Evolutionary conservation across 2,888 invertebrate genomes (phyloP).

Genomic region (Chromoteleia sp.): DNA sequence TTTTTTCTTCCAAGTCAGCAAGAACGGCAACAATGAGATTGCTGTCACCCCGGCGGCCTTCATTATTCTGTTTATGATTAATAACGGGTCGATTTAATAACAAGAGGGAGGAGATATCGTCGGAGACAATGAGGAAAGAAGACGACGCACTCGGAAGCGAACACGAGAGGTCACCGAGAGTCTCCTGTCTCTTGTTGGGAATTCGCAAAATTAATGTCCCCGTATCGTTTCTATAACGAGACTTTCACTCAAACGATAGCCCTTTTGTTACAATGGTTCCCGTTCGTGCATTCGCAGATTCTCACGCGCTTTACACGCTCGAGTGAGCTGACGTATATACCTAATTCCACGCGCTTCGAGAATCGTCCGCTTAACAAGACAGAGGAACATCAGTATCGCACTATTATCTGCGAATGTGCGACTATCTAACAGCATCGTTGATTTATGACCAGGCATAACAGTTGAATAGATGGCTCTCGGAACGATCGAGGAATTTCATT

Average conservation of each 20-base stretch:
- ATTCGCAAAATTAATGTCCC: conserved; percentile 72
- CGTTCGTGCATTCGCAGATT: conserved; percentile 49
- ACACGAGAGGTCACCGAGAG: conserved; percentile 31
- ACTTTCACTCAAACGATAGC: conserved; percentile 75
- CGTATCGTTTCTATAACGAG: conserved; percentile 75
- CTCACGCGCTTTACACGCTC: conserved; percentile 61
- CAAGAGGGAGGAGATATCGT: conserved; percentile 39
- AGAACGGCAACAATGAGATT: conserved; percentile 50
- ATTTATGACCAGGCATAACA: conserved; percentile 38
- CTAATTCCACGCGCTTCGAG: conserved; percentile 44
- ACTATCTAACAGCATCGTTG: conserved; percentile 44
- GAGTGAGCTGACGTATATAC: conserved; percentile 48
- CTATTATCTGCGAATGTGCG: conserved; percentile 53
- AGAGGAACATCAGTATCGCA: conserved; percentile 48
- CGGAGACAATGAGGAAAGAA: conserved; percentile 40
- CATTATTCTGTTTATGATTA: conserved; percentile 64
- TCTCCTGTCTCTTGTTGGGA: conserved; percentile 60
- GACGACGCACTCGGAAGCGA: conserved; percentile 58
- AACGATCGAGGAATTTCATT: conserved; percentile 48
- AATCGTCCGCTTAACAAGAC: conserved; percentile 63
- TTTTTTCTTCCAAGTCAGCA: conserved; percentile 19
- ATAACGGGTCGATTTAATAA: conserved; percentile 48
- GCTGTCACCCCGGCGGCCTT: conserved; percentile 47
- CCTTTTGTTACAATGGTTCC: conserved; percentile 70
- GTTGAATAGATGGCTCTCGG: conserved; percentile 35